Conservation (phyloP, 2,888 invertebrate genomes). For the Limnephilus lunatus region DNA sequence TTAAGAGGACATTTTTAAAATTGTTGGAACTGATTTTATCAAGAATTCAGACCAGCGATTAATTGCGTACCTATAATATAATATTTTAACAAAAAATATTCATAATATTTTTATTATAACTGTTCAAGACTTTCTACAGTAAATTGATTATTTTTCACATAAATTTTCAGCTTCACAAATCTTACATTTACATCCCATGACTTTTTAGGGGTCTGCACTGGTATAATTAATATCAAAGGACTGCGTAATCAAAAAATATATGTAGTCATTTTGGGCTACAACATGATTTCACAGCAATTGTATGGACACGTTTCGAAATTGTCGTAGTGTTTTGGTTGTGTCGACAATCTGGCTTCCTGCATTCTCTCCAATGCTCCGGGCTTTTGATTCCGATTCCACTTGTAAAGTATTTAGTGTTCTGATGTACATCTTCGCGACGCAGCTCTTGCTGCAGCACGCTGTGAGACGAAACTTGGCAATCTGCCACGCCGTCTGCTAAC, state of each 20-base stretch:
- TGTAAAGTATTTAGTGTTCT: background rate
- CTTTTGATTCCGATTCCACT: background rate
- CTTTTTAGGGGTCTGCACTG: too few species aligned
- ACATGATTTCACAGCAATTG: background rate
- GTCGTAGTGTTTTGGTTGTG: background rate
- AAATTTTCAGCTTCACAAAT: too few species aligned
- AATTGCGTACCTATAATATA: too few species aligned
- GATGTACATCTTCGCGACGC: constrained; percentile 3
- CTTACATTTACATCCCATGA: too few species aligned
- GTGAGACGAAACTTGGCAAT: background rate
- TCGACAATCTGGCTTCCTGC: background rate
- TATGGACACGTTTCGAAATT: background rate
- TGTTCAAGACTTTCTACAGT: too few species aligned
- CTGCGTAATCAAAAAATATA: background rate
- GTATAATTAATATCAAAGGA: background rate
- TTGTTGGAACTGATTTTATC: too few species aligned
- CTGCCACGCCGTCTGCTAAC: background rate
- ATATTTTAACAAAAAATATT: too few species aligned
- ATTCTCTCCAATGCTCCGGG: constrained; percentile 5
- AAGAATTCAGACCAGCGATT: too few species aligned
- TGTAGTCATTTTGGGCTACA: background rate
- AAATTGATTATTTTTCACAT: too few species aligned
- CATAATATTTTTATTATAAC: too few species aligned
- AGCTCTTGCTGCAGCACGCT: constrained; percentile 6
- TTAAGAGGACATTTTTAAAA: too few species aligned